Base-by-base conservation (phyloP, 2,113 vertebrate genomes). In the Monopterus albus region DNA sequence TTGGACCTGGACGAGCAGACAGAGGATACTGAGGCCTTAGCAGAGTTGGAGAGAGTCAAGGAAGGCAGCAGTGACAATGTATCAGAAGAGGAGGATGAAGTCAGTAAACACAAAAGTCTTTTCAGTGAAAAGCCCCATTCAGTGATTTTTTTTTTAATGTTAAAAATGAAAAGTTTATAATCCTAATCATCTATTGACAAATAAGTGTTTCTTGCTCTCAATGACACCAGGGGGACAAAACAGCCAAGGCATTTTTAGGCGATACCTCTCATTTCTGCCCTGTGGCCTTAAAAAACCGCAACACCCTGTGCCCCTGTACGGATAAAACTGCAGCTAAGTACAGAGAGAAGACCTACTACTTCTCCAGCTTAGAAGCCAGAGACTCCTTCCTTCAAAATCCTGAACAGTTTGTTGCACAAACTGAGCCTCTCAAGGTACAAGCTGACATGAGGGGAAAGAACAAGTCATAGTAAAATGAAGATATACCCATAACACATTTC, bases 181-280 rank as follows among this genome's bases (percentile, higher is more conserved):
- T 40, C 2, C 1, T 9, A 2, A 21, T 39, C 8, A 31, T 7
- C n/a, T n/a, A n/a, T n/a, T n/a, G n/a, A n/a, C n/a, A n/a, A n/a
- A n/a, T n/a, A n/a, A n/a, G n/a, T n/a, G n/a, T n/a, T n/a, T n/a
- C 4, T 61, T 36, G 21, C 4, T 55, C 35, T 21, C 11, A 36
- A 40, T 81, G 50, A 58, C 11, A 89, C 29, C 87, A 95, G 94
- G 91, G 79, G 83, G 94, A 95, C 87, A 89, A 88, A 5, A 70
- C 38, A 28, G 7, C 64, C 6, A 87, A 85, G 79, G 95, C 94
- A 50, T 85, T 91, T 17, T 79, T 96, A 63, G 97, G 97, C 38
- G 96, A 98, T 38, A 94, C 95, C 28, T 93, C 91, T 21, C 91
- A 96, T 79, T 98, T 96, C 72, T 99, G 98, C 78, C 96, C 97